Conservation (phyloP, 2,797 vertebrate genomes). For the Arrhamphus sclerolepis region DNA sequence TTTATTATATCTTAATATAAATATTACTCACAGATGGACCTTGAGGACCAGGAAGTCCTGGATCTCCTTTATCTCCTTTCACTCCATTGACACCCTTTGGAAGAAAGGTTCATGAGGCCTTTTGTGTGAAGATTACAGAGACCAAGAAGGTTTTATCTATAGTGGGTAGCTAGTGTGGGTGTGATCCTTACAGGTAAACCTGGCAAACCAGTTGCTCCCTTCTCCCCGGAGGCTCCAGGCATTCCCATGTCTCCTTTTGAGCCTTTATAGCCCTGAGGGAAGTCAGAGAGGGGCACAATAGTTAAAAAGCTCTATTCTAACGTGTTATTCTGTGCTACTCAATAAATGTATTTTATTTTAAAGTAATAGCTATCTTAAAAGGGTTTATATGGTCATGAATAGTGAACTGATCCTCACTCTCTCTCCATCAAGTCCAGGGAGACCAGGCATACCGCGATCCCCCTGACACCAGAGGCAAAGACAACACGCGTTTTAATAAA, state of each 20-base stretch:
- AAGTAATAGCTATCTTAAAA: no score
- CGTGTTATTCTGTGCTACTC: neutral
- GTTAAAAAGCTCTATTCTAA: neutral
- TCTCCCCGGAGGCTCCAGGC: conserved; percentile 90
- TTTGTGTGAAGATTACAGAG: neutral
- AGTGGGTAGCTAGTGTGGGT: no score
- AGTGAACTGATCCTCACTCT: conserved; percentile 79
- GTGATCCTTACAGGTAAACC: conserved; percentile 88
- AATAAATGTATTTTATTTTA: no score
- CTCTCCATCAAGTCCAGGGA: conserved; percentile 91
- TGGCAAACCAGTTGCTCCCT: conserved; percentile 91
- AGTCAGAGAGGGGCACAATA: neutral
- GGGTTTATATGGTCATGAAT: no score
- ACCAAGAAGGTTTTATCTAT: neutral
- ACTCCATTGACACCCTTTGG: conserved; percentile 89
- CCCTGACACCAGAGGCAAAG: conserved; percentile 77
- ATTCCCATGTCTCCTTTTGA: conserved; percentile 95
- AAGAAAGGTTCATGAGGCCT: conserved; percentile 26
- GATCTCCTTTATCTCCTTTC: conserved; percentile 95
- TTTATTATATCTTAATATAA: neutral
- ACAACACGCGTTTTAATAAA: neutral
- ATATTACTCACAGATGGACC: conserved; percentile 89
- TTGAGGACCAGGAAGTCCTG: conserved; percentile 89
- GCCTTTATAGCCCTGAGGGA: conserved; percentile 91
- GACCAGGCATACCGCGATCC: conserved; percentile 90